Base-by-base conservation (phyloP, 1,140 invertebrate genomes). In the Campoletis sonorensis region DNA sequence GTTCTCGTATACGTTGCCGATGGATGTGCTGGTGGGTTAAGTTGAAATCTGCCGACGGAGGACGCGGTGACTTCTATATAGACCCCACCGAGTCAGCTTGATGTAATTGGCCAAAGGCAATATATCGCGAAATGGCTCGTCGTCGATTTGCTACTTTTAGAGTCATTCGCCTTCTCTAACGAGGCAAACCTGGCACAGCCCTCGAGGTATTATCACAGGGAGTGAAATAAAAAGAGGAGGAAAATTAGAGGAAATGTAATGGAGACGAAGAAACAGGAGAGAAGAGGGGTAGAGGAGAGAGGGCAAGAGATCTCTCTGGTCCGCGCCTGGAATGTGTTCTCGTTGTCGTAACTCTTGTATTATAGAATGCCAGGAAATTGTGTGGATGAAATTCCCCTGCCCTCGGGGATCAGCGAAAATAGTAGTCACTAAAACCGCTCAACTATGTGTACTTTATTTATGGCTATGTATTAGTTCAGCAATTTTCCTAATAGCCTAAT, bases 21-120 rank as follows among this genome's bases (percentile, higher is more conserved):
- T 51, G 18, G 40, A 79, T 71, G 45, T 68, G 23, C 82, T 80
- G 83, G 83, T 85, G 79, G 77, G 81, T 86, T 82, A 84, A 83
- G 86, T 85, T 83, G 82, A 80, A 88, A 89, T 89, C 88, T 86
- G 84, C 81, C 51, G 71, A 68, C 78, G 82, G 79, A 78, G 84
- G 76, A 78, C 71, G 71, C 67, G 81, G 81, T 72, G 84, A 88
- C 85, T 88, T 88, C 86, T 89, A 88, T 89, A 89, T 89, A 89
- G 84, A 85, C 72, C 83, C 85, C 72, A 64, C 61, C 61, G 61
- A 81, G 84, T 79, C 64, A 33, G 45, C 54, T 82, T 82, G 67
- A 73, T 83, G 85, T 87, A 88, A 88, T 87, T 87, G 86, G 86
- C 72, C 79, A 64, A 64, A 26, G 21, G 21, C 61, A 33, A 58